Conservation (phyloP, 2,797 vertebrate genomes). For the Sebastes hubbsi region DNA sequence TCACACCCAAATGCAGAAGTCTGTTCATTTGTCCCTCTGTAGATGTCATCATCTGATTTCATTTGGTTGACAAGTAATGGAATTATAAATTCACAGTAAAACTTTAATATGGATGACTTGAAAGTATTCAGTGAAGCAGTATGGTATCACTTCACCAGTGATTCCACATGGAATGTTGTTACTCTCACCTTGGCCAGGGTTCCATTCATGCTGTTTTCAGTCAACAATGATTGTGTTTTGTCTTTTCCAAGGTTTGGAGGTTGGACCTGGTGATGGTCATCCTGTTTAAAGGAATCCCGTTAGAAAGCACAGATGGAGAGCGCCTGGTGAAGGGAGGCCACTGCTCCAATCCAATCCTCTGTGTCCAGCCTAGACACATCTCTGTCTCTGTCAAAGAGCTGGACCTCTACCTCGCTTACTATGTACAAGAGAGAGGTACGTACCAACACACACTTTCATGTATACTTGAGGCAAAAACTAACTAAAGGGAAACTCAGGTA, state of each 20-base stretch:
- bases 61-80: background rate
- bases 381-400: conserved; percentile 98
- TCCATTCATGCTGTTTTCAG: background rate
- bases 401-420: conserved; percentile 98
- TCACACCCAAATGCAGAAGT: background rate
- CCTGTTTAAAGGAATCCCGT: conserved; percentile 97
- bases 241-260: conserved; percentile 87
- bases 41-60: background rate
- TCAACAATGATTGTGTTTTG: background rate
- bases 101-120: background rate
- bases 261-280: conserved; percentile 99
- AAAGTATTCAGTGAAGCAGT: background rate
- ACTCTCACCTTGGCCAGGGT: background rate
- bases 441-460: background rate
- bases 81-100: background rate
- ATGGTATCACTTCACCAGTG: background rate
- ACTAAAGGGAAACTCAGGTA: background rate
- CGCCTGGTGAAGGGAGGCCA: conserved; percentile 93
- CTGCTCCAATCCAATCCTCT: conserved; percentile 93
- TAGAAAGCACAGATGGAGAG: conserved; percentile 98
- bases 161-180: background rate
- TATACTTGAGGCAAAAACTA: background rate
- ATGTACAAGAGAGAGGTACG: conserved; percentile 94
- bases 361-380: conserved; percentile 97
- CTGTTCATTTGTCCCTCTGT: background rate